Evolutionary conservation across 2,888 invertebrate species (phyloP), one percentile per base, ranked within the genome.

Genomic region (Acanthoscelides obtectus): DNA sequence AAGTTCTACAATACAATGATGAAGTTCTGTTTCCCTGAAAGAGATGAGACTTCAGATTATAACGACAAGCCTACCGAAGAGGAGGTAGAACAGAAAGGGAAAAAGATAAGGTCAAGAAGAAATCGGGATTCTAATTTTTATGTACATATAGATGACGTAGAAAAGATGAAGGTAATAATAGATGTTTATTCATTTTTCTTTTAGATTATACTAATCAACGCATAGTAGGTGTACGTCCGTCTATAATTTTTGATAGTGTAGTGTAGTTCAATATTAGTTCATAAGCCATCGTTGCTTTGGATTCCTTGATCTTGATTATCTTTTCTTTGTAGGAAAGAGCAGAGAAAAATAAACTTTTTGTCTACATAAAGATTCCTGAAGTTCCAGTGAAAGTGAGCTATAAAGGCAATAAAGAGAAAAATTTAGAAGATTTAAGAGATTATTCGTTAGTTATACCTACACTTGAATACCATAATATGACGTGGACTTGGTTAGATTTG

Each of bases 401-500:
- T 85, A 97, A 97, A 89, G 99, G 99, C 22, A 97, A 95, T 84
- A 99, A 99, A 85, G 98, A 99, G 85, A 99, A 99, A 87, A 99
- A 99, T 86, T 88, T 99, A 69, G 96, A 96, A 83, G 99, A 99
- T 83, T 94, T 99, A 17, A 90, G 97, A 68, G 97, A 98, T 83
- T 93, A 99, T 81, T 95, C 95, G 66, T 89, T 99, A 21, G 93
- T 97, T 45, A 93, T 99, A 85, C 99, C 99, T 0, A 97, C 98
- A 0, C 87, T 99, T 75, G 99, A 99, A 86, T 99, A 98, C 86
- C 99, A 99, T 85, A 99, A 99, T 85, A 95, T 97, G 71, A 99
- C 98, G 2, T 99, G 99, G 99, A 99, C 99, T 0, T 99, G 99
- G 99, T 90, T 99, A 22, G 99, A 99, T 87, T 88, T 99, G 79